phyloP scores from a whole-genome alignment of 1,140 invertebrate species.

The Agraylea sexmaculata region DNA sequence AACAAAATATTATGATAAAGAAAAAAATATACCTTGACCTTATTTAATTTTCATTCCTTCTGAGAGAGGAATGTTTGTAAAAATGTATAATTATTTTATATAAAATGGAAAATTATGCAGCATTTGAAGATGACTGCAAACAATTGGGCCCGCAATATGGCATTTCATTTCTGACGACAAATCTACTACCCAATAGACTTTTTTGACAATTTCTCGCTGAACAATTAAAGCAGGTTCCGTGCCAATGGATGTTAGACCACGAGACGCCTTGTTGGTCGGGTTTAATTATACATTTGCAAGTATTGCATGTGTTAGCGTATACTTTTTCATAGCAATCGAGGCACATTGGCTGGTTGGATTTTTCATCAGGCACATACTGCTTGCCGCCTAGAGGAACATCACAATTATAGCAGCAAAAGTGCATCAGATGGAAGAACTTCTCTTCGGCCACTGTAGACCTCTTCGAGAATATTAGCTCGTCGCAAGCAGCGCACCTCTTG shows the following conservation, averaged over 20 bases:
- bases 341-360: constrained; percentile 65
- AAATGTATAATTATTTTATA: no score
- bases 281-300: constrained; percentile 57
- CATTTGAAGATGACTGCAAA: no score
- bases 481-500: constrained; percentile 81
- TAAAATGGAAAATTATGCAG: no score
- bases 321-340: constrained; percentile 64
- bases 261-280: constrained; percentile 65
- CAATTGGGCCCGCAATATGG: constrained; percentile 54
- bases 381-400: constrained; percentile 67
- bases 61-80: no score
- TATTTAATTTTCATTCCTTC: no score
- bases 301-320: constrained; percentile 62
- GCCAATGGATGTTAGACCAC: constrained; percentile 65
- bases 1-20: no score
- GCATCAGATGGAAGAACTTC: constrained; percentile 72
- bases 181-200: constrained; percentile 53
- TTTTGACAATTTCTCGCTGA: constrained; percentile 60
- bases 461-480: constrained; percentile 79
- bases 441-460: constrained; percentile 76
- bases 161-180: constrained; percentile 54
- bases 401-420: constrained; percentile 80
- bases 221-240: constrained; percentile 63
- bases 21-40: no score
- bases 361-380: constrained; percentile 65